These are phyloP conservation scores for Teleogryllus oceanicus DNA, from an alignment of 2,888 invertebrate species.

Conservation along the genomic window DNA sequence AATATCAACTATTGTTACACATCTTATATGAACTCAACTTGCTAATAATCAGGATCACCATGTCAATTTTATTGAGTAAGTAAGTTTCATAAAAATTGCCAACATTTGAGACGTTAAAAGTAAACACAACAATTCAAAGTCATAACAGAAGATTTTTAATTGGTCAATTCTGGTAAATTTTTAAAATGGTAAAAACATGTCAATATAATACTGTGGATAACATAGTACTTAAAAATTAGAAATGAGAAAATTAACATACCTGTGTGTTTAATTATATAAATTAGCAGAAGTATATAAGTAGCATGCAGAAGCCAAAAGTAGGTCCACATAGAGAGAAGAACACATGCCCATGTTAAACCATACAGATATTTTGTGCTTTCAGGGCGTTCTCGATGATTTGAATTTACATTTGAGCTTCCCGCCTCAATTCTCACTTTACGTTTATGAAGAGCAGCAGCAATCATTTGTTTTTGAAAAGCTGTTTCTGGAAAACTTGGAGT, in stretches of 20 bases:
- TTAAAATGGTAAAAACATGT: not conserved
- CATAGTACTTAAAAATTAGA: conserved; percentile 44
- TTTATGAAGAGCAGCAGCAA: not conserved
- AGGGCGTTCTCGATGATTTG: not conserved
- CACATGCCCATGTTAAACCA: conserved; percentile 74
- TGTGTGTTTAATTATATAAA: conserved; percentile 60
- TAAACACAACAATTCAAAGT: too few relatives aligned
- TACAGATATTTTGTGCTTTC: conserved; percentile 68
- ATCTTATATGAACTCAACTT: too few relatives aligned
- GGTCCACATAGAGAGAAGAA: conserved; percentile 80
- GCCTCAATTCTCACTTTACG: not conserved
- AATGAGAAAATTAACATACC: conserved; percentile 52
- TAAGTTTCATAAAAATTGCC: too few relatives aligned
- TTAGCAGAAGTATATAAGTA: conserved; percentile 70
- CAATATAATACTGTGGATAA: conserved; percentile 48
- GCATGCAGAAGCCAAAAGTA: conserved; percentile 78
- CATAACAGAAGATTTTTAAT: too few relatives aligned
- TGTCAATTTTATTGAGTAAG: too few relatives aligned
- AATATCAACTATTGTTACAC: too few relatives aligned
- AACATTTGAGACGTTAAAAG: too few relatives aligned
- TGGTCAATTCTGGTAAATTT: not conserved
- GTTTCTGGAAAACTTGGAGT: not conserved
- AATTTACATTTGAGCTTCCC: not conserved
- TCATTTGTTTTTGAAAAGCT: not conserved
- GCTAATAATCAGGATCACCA: too few relatives aligned